Evolutionary conservation across 2,888 invertebrate genomes (phyloP), one percentile per base, ranked within the genome.

Genomic region (Rhaphigaster nebulosa): DNA sequence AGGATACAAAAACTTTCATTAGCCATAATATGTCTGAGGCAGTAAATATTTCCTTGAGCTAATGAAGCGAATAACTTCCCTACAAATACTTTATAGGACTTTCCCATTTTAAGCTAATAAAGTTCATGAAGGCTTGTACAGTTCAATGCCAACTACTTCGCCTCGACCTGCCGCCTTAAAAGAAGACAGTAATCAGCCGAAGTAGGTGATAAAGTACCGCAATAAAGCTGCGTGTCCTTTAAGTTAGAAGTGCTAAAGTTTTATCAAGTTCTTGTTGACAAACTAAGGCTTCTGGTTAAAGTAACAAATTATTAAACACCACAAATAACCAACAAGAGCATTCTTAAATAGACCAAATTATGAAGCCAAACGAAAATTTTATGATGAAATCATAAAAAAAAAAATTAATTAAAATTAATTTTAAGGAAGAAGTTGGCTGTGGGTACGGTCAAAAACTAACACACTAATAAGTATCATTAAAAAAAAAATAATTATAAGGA

Each of bases 51-150:
- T 76, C 38, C 26, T 8, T 38, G 34, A 76, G 38, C 20, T 76
- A 76, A 76, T 76, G 70, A 76, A 38, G 6, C 34, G 34, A 38
- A 34, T 76, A 76, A 76, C 20, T 76, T 76, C 8, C 0, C 70
- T 76, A 76, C 23, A 76, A 76, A 76, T 34, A 38, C 34, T 76
- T 38, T 4, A 38, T 38, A 34, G 70, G 34, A 76, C 70, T 76
- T 76, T 76, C 70, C 26, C 70, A 76, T 76, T 38, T 38, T 38
- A 38, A 76, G 70, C 34, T 38, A 34, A 76, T 76, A 76, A 76
- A 76, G 70, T 76, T 38, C 34, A 76, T 76, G 70, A 76, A 34
- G 70, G 38, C 70, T 18, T 70, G 18, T 70, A 70, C 34, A 70
- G 70, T 34, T 70, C 34, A 70, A 70, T 70, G 70, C 34, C 6